Conservation (phyloP, 2,888 invertebrate genomes). For the Malthinus seriepunctatus region DNA sequence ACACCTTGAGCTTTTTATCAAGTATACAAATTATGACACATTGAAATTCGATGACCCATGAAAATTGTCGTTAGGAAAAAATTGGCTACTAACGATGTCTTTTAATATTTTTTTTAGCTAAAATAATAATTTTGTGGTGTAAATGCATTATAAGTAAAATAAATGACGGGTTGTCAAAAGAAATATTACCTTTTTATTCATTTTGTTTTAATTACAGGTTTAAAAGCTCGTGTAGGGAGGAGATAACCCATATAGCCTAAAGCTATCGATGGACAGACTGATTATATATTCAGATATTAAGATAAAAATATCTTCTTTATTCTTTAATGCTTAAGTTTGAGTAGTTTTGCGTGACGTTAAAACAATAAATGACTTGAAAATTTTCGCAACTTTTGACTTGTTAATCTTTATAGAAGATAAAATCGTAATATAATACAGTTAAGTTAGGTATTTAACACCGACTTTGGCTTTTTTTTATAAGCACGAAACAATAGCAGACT, state of each 20-base stretch:
- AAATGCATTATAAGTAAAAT: conserved; percentile 44
- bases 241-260: conserved; percentile 45
- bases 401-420: conserved; percentile 4
- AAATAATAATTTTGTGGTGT: conserved; percentile 20
- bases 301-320: conserved; percentile 37
- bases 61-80: conserved; percentile 31
- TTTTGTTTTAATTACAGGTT: conserved; percentile 46
- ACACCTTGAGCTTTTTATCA: conserved; percentile 32
- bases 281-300: conserved; percentile 45
- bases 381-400: conserved; percentile 5
- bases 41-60: conserved; percentile 33
- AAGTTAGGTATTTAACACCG: conserved; percentile 2
- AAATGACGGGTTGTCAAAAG: conserved; percentile 49
- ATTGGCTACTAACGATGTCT: conserved; percentile 29
- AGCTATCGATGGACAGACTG: conserved; percentile 39
- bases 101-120: conserved; percentile 23
- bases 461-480: conserved; percentile 1
- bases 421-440: conserved; percentile 1
- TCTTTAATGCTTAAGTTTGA: conserved; percentile 12
- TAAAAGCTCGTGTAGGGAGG: conserved; percentile 40
- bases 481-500: conserved; percentile 2
- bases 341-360: conserved; percentile 20
- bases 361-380: conserved; percentile 16
- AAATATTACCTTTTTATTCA: conserved; percentile 37
- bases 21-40: conserved; percentile 32